Evolutionary conservation across 2,113 vertebrate species (phyloP).

Genomic region (Electrona antarctica): DNA sequence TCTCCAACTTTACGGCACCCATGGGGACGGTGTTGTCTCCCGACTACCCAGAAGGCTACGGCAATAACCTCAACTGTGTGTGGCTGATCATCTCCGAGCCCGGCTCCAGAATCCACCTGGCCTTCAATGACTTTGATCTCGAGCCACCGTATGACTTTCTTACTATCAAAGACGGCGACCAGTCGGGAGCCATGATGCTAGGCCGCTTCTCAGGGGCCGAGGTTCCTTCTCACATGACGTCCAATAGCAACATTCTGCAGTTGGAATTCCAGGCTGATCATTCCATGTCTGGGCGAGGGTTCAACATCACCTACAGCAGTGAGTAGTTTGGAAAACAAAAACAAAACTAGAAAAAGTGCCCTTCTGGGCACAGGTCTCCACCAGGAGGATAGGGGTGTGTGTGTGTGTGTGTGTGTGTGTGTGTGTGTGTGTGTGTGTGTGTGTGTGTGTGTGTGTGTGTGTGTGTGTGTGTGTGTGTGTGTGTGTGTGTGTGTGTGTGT

Average conservation of each 20-base stretch:
- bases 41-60: conserved; percentile 97
- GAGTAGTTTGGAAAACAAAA: conserved; percentile 61
- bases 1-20: conserved; percentile 96
- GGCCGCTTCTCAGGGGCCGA: conserved; percentile 95
- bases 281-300: conserved; percentile 96
- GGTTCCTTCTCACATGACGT: conserved; percentile 94
- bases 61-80: conserved; percentile 97
- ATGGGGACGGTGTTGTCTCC: conserved; percentile 96
- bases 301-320: conserved; percentile 99
- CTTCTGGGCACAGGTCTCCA: no score
- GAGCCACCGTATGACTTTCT: conserved; percentile 98
- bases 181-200: conserved; percentile 85
- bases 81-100: conserved; percentile 95
- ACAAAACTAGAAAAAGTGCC: no score
- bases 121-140: conserved; percentile 97
- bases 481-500: no score
- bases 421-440: no score
- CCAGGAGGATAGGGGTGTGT: no score
- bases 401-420: no score
- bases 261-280: conserved; percentile 98
- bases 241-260: conserved; percentile 90
- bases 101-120: conserved; percentile 93
- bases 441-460: no score
- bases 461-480: no score
- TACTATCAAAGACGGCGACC: conserved; percentile 94